A percentile compares a stretch with the other conserved stretches of the same genome.
Conservation (phyloP, 2,113 vertebrate genomes). For the Corydoras sp. region DNA sequence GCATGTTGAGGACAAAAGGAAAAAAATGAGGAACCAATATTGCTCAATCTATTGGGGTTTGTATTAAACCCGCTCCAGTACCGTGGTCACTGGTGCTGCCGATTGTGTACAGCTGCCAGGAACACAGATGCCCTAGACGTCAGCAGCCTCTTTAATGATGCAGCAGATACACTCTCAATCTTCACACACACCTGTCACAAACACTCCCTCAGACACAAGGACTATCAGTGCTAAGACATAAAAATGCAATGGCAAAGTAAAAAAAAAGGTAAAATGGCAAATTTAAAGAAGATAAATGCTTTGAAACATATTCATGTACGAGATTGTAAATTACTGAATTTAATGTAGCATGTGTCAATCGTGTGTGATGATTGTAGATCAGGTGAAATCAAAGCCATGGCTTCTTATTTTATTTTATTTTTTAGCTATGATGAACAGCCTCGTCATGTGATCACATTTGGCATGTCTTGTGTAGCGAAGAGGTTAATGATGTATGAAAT, state of each 20-base stretch:
- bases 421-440: background rate
- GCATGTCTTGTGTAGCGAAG: background rate
- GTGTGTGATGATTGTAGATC: too few relatives aligned
- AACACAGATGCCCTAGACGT: constrained; percentile 45
- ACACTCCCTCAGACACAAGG: constrained; percentile 26
- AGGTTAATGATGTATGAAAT: constrained; percentile 15
- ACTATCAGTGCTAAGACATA: constrained; percentile 13
- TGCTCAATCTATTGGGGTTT: background rate
- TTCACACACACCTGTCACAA: constrained; percentile 38
- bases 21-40: background rate
- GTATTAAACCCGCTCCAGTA: constrained; percentile 28
- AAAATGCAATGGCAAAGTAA: background rate
- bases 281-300: background rate
- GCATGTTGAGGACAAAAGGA: background rate
- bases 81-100: constrained; percentile 41
- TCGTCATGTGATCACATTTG: background rate
- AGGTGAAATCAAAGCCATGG: too few relatives aligned
- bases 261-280: too few relatives aligned
- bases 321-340: background rate
- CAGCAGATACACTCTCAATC: constrained; percentile 38
- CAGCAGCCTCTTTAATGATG: constrained; percentile 42
- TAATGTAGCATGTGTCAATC: too few relatives aligned
- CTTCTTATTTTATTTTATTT: constrained; percentile 1
- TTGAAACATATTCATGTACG: background rate
- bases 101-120: constrained; percentile 45